Percentiles rank a stretch among this genome's conserved stretches.
These are phyloP conservation scores for Acronicta alni DNA, from an alignment of 2,888 invertebrate genomes.

Conservation along the genomic window DNA sequence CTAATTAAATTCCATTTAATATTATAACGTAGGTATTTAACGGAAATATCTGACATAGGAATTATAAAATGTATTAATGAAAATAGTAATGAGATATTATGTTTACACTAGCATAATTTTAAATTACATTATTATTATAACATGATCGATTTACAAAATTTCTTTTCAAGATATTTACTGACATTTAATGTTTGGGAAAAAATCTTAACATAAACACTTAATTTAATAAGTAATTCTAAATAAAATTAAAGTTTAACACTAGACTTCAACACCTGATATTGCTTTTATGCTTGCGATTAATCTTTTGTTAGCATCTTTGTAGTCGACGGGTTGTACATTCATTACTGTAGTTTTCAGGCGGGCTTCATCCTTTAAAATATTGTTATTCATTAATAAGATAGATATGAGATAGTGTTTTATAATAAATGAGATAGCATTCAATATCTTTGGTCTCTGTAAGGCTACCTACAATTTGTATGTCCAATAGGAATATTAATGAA, in stretches of 20 bases:
- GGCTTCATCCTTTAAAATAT: conserved; percentile 92
- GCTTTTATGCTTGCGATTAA: conserved; percentile 92
- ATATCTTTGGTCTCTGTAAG: too few species aligned
- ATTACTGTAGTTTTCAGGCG: conserved; percentile 94
- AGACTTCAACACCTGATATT: conserved; percentile 89
- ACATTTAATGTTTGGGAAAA: conserved; percentile 1
- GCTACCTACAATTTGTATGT: too few species aligned
- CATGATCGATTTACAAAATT: conserved; percentile 50
- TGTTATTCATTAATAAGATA: neutral
- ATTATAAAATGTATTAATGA: conserved; percentile 29
- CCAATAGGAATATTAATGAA: too few species aligned
- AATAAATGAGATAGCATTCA: too few species aligned
- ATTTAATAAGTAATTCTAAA: conserved; percentile 1
- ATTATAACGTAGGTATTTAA: too few species aligned
- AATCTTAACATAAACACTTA: neutral
- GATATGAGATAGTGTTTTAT: too few species aligned
- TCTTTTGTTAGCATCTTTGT: conserved; percentile 92
- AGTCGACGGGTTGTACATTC: conserved; percentile 92
- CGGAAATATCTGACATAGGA: conserved; percentile 5
- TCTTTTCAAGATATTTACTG: conserved; percentile 11
- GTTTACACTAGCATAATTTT: conserved; percentile 41
- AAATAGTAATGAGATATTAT: conserved; percentile 12
- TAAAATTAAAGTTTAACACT: conserved; percentile 32
- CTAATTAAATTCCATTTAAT: too few species aligned
- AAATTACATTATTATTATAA: conserved; percentile 28